phyloP scores from a whole-genome alignment of 2,888 invertebrate genomes.

The Limenitis camilla region DNA sequence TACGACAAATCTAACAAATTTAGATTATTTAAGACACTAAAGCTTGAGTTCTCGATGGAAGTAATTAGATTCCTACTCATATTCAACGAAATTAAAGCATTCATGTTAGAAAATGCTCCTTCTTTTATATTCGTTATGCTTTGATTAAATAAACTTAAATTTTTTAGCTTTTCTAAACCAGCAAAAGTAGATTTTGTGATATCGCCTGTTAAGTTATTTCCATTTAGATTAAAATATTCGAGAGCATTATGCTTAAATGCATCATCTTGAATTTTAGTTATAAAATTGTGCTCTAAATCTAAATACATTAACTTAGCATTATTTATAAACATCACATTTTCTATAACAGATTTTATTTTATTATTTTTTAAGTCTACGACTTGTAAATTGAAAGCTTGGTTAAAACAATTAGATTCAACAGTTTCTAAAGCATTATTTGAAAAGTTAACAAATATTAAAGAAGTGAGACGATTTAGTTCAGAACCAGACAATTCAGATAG shows the following conservation, averaged over 20 bases:
- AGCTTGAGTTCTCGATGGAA: conserved; percentile 38
- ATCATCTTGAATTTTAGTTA: conserved; percentile 40
- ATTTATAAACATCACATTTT: conserved; percentile 43
- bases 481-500: conserved; percentile 39
- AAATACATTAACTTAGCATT: conserved; percentile 42
- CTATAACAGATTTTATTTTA: conserved; percentile 39
- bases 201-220: conserved; percentile 42
- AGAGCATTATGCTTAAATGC: conserved; percentile 43
- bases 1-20: conserved; percentile 46
- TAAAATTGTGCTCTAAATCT: conserved; percentile 43
- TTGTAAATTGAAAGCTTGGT: conserved; percentile 38
- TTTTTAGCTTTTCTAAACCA: conserved; percentile 39
- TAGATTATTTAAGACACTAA: conserved; percentile 33
- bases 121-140: conserved; percentile 34
- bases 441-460: conserved; percentile 43
- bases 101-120: conserved; percentile 41
- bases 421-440: conserved; percentile 46
- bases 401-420: conserved; percentile 50
- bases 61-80: conserved; percentile 46
- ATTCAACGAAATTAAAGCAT: conserved; percentile 38
- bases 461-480: conserved; percentile 42
- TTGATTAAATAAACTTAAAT: conserved; percentile 31
- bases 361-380: conserved; percentile 50
- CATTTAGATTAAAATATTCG: conserved; percentile 41
- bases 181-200: conserved; percentile 41